Evolutionary conservation across 23 tunicate genomes (phyloP).

Genomic region (Corella eumyota): DNA sequence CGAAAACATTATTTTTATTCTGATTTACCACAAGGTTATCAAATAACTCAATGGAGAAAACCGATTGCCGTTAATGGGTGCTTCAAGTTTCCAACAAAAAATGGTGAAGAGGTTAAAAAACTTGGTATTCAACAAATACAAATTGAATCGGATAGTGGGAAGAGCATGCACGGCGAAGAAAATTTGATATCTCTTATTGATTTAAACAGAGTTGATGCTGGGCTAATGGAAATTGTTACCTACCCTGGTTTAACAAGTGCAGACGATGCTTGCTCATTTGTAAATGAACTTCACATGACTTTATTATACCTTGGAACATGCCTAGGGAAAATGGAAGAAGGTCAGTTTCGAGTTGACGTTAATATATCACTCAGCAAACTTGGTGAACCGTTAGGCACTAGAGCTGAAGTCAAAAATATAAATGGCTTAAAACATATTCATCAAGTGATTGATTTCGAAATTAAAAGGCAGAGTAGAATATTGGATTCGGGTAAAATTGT

Average conservation of each 20-base stretch:
- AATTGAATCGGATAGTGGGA: slow-evolving; percentile 90
- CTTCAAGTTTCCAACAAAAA: slow-evolving; percentile 21
- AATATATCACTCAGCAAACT: slow-evolving; percentile 45
- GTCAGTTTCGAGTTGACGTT: slow-evolving; percentile 77
- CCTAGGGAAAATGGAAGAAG: slow-evolving; percentile 62
- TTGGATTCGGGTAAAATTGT: slow-evolving; percentile 33
- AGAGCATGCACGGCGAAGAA: slow-evolving; percentile 61
- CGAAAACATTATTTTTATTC: slow-evolving; percentile 94
- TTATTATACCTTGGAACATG: slow-evolving; percentile 43
- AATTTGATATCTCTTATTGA: slow-evolving; percentile 37
- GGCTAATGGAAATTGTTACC: slow-evolving; percentile 84
- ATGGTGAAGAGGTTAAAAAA: slow-evolving; percentile 19
- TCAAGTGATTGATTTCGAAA: slow-evolving; percentile 62
- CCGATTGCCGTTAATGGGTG: slow-evolving; percentile 72
- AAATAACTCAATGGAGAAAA: slow-evolving; percentile 67
- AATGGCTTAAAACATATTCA: slow-evolving; percentile 31
- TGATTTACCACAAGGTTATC: slow-evolving; percentile 93
- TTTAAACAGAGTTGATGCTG: slow-evolving; percentile 89
- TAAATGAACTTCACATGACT: slow-evolving; percentile 38
- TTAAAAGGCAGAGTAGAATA: slow-evolving; percentile 38
- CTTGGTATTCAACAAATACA: slow-evolving; percentile 58
- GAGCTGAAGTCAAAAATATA: slow-evolving; percentile 86
- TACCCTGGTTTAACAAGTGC: slow-evolving; percentile 45
- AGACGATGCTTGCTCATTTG: slow-evolving; percentile 62
- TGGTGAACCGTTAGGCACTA: slow-evolving; percentile 35